These are phyloP conservation scores for Dendrolimus pini DNA, from an alignment of 2,888 invertebrate species.

Conservation along the genomic window DNA sequence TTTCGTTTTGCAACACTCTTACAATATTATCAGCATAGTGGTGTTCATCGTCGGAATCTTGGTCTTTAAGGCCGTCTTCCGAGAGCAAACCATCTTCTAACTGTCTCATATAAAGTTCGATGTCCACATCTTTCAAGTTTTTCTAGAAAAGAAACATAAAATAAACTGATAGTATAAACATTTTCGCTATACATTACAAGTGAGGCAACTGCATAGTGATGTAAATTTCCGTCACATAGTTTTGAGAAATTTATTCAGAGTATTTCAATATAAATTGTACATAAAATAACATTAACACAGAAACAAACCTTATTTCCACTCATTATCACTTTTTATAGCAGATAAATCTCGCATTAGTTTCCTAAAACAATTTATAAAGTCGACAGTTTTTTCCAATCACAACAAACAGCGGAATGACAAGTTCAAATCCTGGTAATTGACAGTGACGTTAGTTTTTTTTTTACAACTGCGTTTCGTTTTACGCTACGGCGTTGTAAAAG, in stretches of 20 bases:
- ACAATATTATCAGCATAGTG: slow-evolving; percentile 28
- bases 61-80: slow-evolving; percentile 29
- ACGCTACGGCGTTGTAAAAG: slow-evolving; percentile 21
- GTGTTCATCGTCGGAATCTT: slow-evolving; percentile 29
- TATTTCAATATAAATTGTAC: slow-evolving; percentile 29
- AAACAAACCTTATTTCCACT: slow-evolving; percentile 25
- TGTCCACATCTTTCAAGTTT: slow-evolving; percentile 26
- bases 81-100: slow-evolving; percentile 29
- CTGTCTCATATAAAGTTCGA: slow-evolving; percentile 25
- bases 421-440: slow-evolving; percentile 23
- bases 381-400: slow-evolving; percentile 22
- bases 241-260: slow-evolving; percentile 27
- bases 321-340: slow-evolving; percentile 19
- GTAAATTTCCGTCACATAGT: slow-evolving; percentile 29
- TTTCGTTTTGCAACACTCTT: slow-evolving; percentile 28
- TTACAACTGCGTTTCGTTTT: slow-evolving; percentile 26
- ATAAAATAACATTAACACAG: slow-evolving; percentile 25
- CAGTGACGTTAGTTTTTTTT: slow-evolving; percentile 26
- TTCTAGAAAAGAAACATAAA: slow-evolving; percentile 28
- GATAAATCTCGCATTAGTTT: slow-evolving; percentile 16
- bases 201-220: slow-evolving; percentile 23
- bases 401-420: slow-evolving; percentile 25
- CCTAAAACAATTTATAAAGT: slow-evolving; percentile 18
- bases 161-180: slow-evolving; percentile 26
- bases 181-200: slow-evolving; percentile 28